These are phyloP conservation scores for Rhinoptilus africanus DNA, from an alignment of 2,113 vertebrate species.

Conservation along the genomic window DNA sequence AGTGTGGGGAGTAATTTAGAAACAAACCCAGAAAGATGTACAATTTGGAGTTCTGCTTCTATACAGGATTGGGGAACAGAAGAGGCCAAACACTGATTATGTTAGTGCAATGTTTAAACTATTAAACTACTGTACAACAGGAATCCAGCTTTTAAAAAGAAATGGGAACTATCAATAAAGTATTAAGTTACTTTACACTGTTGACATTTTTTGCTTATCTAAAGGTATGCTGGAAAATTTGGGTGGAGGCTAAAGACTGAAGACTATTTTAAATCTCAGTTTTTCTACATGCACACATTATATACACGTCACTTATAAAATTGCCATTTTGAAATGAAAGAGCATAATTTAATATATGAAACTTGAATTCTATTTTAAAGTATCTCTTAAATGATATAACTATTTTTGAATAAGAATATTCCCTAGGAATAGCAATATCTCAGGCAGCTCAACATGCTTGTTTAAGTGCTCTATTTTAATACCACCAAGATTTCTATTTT, in stretches of 20 bases:
- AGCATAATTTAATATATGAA: background rate
- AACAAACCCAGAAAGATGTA: constrained; percentile 87
- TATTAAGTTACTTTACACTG: constrained; percentile 31
- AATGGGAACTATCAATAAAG: constrained; percentile 65
- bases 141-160: constrained; percentile 73
- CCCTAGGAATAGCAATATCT: background rate
- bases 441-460: background rate
- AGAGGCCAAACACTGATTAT: constrained; percentile 77
- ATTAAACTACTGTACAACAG: constrained; percentile 72
- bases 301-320: background rate
- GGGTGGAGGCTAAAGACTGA: background rate
- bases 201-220: constrained; percentile 47
- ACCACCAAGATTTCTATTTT: background rate
- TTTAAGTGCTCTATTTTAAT: background rate
- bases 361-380: background rate
- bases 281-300: background rate
- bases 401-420: background rate
- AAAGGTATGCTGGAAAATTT: constrained; percentile 67
- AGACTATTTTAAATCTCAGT: background rate
- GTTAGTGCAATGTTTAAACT: constrained; percentile 77
- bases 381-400: background rate
- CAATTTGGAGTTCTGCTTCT: constrained; percentile 81
- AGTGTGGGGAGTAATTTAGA: constrained; percentile 98
- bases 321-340: background rate
- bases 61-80: constrained; percentile 69